Evolutionary conservation across 2,888 invertebrate genomes (phyloP).

Genomic region (Oscheius onirici): DNA sequence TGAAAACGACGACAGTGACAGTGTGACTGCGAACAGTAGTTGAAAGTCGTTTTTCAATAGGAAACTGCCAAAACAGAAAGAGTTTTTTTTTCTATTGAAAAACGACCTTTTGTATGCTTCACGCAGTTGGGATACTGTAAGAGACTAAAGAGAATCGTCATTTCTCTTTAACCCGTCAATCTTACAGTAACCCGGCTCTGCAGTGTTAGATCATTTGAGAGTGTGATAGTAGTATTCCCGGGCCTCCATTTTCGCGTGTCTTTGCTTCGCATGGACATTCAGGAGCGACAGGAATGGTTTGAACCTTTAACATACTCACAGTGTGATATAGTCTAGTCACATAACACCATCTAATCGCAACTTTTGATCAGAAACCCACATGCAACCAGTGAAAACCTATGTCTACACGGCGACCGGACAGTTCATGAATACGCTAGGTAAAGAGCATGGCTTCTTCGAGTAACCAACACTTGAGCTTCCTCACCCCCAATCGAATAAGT

Average conservation of each 20-base stretch:
- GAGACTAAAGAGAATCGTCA: no score
- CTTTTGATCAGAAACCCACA: constrained; percentile 1
- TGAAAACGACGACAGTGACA: no score
- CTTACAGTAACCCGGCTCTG: no score
- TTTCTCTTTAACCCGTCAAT: no score
- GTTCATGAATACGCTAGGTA: constrained; percentile 48
- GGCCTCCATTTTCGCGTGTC: no score
- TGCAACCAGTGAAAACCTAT: constrained; percentile 53
- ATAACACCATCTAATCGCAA: not conserved
- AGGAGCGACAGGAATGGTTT: not conserved
- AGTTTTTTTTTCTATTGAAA: no score
- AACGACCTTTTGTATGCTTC: no score
- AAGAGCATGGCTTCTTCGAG: not conserved
- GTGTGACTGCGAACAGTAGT: no score
- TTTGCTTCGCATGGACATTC: no score
- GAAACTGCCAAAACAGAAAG: no score
- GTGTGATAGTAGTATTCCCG: not conserved
- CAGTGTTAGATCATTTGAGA: not conserved
- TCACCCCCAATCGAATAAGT: constrained; percentile 21
- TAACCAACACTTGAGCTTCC: constrained; percentile 15
- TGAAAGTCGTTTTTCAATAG: no score
- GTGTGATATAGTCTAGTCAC: not conserved
- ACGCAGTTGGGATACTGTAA: no score
- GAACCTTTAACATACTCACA: not conserved
- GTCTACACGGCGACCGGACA: constrained; percentile 55